phyloP scores from a whole-genome alignment of 2,797 vertebrate genomes.

The Sebastes hubbsi region DNA sequence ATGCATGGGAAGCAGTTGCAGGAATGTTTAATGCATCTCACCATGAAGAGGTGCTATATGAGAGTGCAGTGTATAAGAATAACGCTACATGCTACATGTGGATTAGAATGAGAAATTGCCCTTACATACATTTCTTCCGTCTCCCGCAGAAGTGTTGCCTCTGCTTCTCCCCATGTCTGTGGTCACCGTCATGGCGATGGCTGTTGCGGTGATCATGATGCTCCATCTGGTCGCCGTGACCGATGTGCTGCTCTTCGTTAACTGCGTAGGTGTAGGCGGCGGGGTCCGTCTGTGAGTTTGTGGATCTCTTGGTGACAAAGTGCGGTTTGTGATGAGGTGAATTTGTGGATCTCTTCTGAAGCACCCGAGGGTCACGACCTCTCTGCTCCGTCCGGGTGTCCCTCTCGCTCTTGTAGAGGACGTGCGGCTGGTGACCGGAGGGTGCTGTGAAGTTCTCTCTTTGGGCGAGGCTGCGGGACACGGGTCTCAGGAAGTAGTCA shows the following conservation, averaged over 20 bases:
- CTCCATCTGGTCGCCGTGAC: background rate
- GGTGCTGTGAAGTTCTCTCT: slow-evolving; percentile 72
- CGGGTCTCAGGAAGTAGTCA: slow-evolving; percentile 89
- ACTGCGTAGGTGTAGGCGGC: background rate
- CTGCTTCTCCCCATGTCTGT: slow-evolving; percentile 66
- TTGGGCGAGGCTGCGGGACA: slow-evolving; percentile 77
- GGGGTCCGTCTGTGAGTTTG: background rate
- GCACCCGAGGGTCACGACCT: background rate
- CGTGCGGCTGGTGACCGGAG: slow-evolving; percentile 82
- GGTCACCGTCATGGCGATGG: slow-evolving; percentile 41
- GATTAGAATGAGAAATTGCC: slow-evolving; percentile 70
- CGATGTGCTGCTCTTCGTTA: slow-evolving; percentile 17
- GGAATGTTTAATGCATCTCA: background rate
- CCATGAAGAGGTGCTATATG: background rate
- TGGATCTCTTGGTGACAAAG: slow-evolving; percentile 30
- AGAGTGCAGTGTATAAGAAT: background rate
- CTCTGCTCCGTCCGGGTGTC: slow-evolving; percentile 2
- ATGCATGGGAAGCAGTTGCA: background rate
- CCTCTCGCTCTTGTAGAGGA: slow-evolving; percentile 85
- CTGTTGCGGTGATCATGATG: background rate
- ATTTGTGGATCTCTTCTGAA: slow-evolving; percentile 52
- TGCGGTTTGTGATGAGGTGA: slow-evolving; percentile 1
- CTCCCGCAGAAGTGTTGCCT: slow-evolving; percentile 92
- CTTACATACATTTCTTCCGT: slow-evolving; percentile 97
- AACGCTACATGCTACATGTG: background rate